Evolutionary conservation across 2,797 vertebrate species (phyloP).

Genomic region (Macropodus opercularis): DNA sequence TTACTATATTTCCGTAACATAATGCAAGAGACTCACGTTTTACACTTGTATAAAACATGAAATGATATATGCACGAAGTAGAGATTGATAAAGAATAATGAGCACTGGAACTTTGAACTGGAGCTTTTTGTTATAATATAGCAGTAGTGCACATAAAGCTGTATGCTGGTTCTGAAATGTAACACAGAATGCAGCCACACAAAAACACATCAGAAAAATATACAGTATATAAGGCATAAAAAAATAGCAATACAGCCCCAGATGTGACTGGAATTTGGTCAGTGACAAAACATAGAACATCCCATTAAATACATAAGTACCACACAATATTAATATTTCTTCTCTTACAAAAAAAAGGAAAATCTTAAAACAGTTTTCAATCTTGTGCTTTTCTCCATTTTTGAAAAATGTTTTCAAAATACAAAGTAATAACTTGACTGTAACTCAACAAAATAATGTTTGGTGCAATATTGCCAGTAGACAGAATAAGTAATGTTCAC

Average conservation of each 20-base stretch:
- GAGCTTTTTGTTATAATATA: slow-evolving; percentile 31
- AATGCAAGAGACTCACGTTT: slow-evolving; percentile 35
- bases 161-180: slow-evolving; percentile 30
- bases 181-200: slow-evolving; percentile 30
- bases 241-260: slow-evolving; percentile 13
- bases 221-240: slow-evolving; percentile 18
- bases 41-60: slow-evolving; percentile 18
- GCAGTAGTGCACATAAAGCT: slow-evolving; percentile 33
- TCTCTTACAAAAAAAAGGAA: background rate
- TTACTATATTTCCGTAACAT: slow-evolving; percentile 26
- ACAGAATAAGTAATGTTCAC: slow-evolving; percentile 4
- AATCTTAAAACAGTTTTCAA: background rate
- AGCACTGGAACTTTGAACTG: slow-evolving; percentile 41
- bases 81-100: slow-evolving; percentile 33
- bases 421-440: slow-evolving; percentile 18
- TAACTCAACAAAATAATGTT: slow-evolving; percentile 11
- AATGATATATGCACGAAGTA: slow-evolving; percentile 28
- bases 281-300: slow-evolving; percentile 12
- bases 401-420: slow-evolving; percentile 17
- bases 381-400: slow-evolving; percentile 43
- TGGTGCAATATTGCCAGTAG: slow-evolving; percentile 19
- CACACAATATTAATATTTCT: background rate
- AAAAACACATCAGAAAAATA: slow-evolving; percentile 31
- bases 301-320: slow-evolving; percentile 2
- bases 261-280: slow-evolving; percentile 37